Evolutionary conservation across 2,113 vertebrate genomes (phyloP).

Genomic region (Aldabrachelys gigantea): DNA sequence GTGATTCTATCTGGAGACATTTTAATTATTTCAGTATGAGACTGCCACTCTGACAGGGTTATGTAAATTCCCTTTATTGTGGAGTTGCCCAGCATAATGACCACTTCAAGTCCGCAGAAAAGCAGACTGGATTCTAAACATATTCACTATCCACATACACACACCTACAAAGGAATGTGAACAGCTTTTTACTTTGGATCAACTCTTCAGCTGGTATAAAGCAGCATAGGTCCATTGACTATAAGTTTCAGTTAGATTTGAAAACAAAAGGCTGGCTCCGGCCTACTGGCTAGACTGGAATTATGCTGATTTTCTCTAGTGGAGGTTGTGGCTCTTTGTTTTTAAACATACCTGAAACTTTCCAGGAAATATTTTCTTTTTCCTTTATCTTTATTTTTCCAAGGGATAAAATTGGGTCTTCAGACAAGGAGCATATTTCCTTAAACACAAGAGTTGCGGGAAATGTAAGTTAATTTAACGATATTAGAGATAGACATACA

Average conservation of each 20-base stretch:
- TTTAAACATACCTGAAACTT: neutral
- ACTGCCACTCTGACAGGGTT: slow-evolving; percentile 4
- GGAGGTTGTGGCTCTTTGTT: neutral
- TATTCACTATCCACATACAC: neutral
- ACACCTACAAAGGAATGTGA: neutral
- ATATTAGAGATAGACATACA: slow-evolving; percentile 82
- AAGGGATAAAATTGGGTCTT: neutral
- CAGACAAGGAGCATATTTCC: neutral
- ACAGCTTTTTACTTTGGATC: neutral
- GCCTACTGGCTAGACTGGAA: neutral
- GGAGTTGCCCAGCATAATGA: neutral
- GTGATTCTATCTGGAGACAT: slow-evolving; percentile 27
- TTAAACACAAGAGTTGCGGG: slow-evolving; percentile 40
- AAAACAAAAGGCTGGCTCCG: neutral
- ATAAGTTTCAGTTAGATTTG: neutral
- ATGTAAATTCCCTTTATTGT: neutral
- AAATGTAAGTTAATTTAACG: slow-evolving; percentile 81
- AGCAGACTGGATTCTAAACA: neutral
- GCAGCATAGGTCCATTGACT: neutral
- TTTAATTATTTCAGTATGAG: neutral
- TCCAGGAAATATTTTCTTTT: neutral
- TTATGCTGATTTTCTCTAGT: neutral
- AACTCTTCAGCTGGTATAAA: neutral
- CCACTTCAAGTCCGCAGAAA: neutral
- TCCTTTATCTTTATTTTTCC: neutral